phyloP scores from a whole-genome alignment of 1,140 invertebrate genomes.

The Andricus grossulariae region DNA sequence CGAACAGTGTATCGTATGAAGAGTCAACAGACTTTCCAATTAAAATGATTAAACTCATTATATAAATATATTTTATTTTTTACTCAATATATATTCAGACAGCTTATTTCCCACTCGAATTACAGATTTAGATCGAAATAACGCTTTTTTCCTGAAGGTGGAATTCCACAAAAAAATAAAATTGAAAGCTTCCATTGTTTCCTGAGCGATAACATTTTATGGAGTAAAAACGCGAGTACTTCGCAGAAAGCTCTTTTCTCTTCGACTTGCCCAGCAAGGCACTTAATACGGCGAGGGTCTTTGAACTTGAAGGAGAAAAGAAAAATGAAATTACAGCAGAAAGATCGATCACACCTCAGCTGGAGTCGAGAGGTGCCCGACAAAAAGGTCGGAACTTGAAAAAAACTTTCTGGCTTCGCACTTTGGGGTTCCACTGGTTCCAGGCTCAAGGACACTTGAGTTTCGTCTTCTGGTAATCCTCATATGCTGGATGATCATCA shows the following conservation, averaged over 20 bases:
- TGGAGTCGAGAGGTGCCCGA: background rate
- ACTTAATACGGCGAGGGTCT: constrained; percentile 23
- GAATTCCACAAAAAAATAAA: background rate
- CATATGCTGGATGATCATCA: constrained; percentile 40
- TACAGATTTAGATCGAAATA: too few relatives aligned
- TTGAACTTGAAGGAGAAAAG: constrained; percentile 24
- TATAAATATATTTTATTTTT: too few relatives aligned
- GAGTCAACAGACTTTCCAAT: too few relatives aligned
- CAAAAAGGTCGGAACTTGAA: background rate
- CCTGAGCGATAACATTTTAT: constrained; percentile 13
- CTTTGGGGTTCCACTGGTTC: background rate
- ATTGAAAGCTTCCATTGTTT: constrained; percentile 7
- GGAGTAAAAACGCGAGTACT: constrained; percentile 22
- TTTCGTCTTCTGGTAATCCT: background rate
- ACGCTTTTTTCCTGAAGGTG: background rate
- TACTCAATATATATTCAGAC: too few relatives aligned
- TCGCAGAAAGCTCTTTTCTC: constrained; percentile 16
- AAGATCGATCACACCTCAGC: constrained; percentile 17
- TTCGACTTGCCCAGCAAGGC: constrained; percentile 26
- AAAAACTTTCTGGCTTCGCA: background rate
- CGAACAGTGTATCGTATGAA: too few relatives aligned
- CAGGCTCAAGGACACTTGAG: background rate
- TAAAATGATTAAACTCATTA: too few relatives aligned
- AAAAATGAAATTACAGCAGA: constrained; percentile 27
- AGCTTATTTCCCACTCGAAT: too few relatives aligned